Evolutionary conservation across 2,888 invertebrate species (phyloP).

Genomic region (Pterostichus niger): DNA sequence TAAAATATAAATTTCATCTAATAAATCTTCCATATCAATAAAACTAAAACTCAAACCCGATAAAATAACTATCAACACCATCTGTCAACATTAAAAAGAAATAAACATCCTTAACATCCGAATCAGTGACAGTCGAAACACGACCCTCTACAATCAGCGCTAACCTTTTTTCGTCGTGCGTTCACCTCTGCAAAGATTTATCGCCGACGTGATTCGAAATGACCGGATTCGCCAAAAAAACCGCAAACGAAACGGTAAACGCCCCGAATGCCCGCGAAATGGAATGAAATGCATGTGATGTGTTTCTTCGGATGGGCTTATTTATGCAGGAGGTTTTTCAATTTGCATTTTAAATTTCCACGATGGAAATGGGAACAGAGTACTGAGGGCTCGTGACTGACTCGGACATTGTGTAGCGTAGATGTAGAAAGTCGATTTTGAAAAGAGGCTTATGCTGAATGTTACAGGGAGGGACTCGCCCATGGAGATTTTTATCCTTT

Average conservation of each 20-base stretch:
- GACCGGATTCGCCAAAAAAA: conserved; percentile 48
- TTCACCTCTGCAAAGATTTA: conserved; percentile 45
- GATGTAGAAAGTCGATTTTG: conserved; percentile 36
- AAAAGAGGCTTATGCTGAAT: conserved; percentile 38
- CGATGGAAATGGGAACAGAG: background rate
- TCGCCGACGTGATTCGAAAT: conserved; percentile 2
- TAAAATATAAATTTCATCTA: background rate
- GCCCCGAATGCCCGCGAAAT: conserved; percentile 6
- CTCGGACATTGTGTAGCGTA: background rate
- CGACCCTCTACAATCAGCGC: background rate
- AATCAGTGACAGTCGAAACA: conserved; percentile 4
- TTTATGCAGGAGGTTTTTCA: conserved; percentile 27
- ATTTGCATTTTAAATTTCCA: conserved; percentile 56
- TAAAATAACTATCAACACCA: background rate
- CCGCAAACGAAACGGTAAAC: conserved; percentile 22
- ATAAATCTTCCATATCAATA: conserved; percentile 1
- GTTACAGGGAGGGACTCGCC: background rate
- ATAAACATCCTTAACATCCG: conserved; percentile 21
- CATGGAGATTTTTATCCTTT: conserved; percentile 2
- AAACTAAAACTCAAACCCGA: background rate
- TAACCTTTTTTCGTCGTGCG: conserved; percentile 10
- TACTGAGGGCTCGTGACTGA: conserved; percentile 34
- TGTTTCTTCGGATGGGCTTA: background rate
- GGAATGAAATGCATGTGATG: background rate
- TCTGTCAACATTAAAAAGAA: conserved; percentile 35